These are phyloP conservation scores for Cyrtorhinus lividipennis DNA, from an alignment of 1,140 invertebrate species.

Conservation along the genomic window DNA sequence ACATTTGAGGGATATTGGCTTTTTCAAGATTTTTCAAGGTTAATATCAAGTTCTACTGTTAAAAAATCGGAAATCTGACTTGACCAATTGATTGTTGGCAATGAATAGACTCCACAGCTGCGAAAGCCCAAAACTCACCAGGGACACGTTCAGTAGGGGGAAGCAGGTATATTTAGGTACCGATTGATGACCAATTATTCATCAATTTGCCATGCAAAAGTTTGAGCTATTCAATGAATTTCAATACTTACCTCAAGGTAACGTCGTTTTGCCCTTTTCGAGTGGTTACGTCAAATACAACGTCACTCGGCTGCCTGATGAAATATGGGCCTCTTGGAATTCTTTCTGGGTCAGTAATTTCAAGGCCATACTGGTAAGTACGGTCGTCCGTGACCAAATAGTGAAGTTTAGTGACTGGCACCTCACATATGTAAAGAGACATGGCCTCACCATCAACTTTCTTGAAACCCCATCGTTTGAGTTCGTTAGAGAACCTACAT, in stretches of 20 bases:
- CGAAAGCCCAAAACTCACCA: no score
- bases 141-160: no score
- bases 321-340: conserved; percentile 79
- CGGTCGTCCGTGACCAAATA: conserved; percentile 54
- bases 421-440: conserved; percentile 79
- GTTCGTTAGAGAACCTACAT: conserved; percentile 51
- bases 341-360: conserved; percentile 54
- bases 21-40: no score
- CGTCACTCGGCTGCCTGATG: conserved; percentile 64
- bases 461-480: conserved; percentile 69
- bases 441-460: conserved; percentile 59
- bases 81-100: no score
- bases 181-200: no score
- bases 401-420: conserved; percentile 46
- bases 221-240: no score
- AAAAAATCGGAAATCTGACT: no score
- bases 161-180: no score
- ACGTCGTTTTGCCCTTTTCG: conserved; percentile 53
- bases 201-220: no score
- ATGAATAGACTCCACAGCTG: no score
- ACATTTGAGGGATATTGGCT: no score
- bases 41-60: no score
- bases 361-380: conserved; percentile 67
- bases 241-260: conserved; percentile 49
- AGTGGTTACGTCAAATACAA: conserved; percentile 69